Conservation (phyloP, 2,888 invertebrate genomes). For the Xylota sylvarum region DNA sequence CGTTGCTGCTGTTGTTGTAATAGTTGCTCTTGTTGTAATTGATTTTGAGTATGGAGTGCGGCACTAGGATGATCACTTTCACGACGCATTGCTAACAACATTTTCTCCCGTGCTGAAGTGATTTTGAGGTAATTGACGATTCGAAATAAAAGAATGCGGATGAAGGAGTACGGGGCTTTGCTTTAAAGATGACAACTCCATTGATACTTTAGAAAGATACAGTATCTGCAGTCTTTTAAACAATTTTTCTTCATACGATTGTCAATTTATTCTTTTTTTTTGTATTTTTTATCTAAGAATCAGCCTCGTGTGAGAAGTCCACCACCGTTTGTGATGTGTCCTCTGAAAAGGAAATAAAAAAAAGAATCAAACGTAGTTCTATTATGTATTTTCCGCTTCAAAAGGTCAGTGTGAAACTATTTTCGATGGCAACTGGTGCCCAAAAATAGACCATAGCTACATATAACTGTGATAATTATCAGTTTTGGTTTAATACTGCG, state of each 20-base stretch:
- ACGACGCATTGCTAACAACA: constrained; percentile 91
- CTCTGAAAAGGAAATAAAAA: constrained; percentile 30
- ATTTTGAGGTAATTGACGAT: constrained; percentile 47
- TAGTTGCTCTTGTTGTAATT: constrained; percentile 57
- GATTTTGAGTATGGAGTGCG: constrained; percentile 66
- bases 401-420: constrained; percentile 39
- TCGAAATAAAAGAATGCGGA: not conserved
- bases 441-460: constrained; percentile 15
- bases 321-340: constrained; percentile 5
- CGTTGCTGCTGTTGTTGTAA: constrained; percentile 52
- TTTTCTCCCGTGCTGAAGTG: constrained; percentile 80
- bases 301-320: not conserved
- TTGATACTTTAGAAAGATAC: constrained; percentile 26
- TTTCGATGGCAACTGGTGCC: constrained; percentile 15
- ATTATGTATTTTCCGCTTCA: constrained; percentile 25
- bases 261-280: not conserved
- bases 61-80: constrained; percentile 87
- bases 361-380: constrained; percentile 1
- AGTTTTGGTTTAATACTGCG: constrained; percentile 1
- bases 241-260: not conserved
- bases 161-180: not conserved
- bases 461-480: constrained; percentile 22
- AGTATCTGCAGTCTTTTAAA: not conserved
- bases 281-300: not conserved
- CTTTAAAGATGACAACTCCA: constrained; percentile 37